These are phyloP conservation scores for Pteropus rufus DNA, from an alignment of 2,797 vertebrate species.

Conservation along the genomic window DNA sequence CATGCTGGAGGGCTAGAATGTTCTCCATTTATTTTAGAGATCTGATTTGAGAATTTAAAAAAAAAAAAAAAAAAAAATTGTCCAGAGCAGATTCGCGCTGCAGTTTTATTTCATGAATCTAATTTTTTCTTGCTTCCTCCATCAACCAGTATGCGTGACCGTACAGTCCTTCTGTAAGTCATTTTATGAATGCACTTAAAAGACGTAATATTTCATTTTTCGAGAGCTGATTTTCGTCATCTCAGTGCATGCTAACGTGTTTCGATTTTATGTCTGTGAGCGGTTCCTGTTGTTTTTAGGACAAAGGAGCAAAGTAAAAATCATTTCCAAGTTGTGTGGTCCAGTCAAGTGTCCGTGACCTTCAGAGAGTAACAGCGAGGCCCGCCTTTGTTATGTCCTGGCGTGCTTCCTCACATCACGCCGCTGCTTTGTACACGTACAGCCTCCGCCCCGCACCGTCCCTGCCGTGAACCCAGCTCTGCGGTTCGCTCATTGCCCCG, in stretches of 20 bases:
- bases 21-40: not conserved
- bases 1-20: not conserved
- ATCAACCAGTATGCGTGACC: not conserved
- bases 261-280: not conserved
- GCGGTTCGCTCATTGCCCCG: accelerated
- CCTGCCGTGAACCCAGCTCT: not conserved
- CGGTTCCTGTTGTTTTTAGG: not conserved
- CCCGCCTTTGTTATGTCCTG: not conserved
- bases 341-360: not conserved
- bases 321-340: not conserved
- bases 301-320: not conserved
- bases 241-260: not conserved
- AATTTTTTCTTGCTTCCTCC: not conserved
- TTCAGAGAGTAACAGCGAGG: not conserved
- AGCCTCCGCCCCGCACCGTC: not conserved
- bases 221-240: not conserved
- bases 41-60: not conserved
- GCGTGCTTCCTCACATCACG: not conserved
- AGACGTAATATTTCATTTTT: not conserved
- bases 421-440: not conserved
- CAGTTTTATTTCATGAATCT: not conserved
- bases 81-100: not conserved
- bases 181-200: not conserved
- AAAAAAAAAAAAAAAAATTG: slow-evolving; percentile 25
- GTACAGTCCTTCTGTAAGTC: not conserved